Evolutionary conservation across 2,113 vertebrate genomes (phyloP), one percentile per base, ranked within the genome.

Genomic region (Lagopus muta): DNA sequence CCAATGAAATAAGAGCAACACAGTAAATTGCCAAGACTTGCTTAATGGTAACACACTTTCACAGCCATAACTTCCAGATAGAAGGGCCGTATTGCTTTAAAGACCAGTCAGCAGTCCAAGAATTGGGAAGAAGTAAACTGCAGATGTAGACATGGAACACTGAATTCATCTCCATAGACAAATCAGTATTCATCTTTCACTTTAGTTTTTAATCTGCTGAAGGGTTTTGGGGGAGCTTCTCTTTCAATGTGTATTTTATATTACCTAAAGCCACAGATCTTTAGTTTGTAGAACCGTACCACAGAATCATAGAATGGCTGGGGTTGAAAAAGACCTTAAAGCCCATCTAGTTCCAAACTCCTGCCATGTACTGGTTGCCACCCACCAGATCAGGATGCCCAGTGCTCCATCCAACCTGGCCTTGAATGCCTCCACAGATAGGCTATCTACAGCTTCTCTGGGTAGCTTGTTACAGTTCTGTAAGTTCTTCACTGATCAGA

Each of bases 131-230:
- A 55, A 94, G 62, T 50, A 86, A 45, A 19, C 6, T 45, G 18
- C 19, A 86, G 45, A 55, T 15, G 15, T 24, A 82, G 70, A 91
- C 65, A 18, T 52, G 60, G 36, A 92, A 45, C 6, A 3, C 8
- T 54, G 21, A 27, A 66, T 62, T 74, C 36, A 71, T 4, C 19
- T 91, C 14, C 22, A 57, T 0, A 0, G 38, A 54, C 17, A 58
- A 77, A 20, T 54, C 22, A n/a, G 4, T 55, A 3, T 58, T 73
- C 11, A 2, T 48, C 36, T 47, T 66, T 84, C 43, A 57, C 45
- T 3, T 84, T 1, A 0, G 1, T 50, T 81, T 86, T 86, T 5
- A 1, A 47, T 5, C 38, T 48, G 38, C 15, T 60, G 6, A 84
- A 78, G 7, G 28, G 6, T 25, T 8, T 66, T 8, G 32, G n/a